A percentile compares a stretch with the other conserved stretches of the same genome.
These are phyloP conservation scores for Globodera ellingtonae DNA, from an alignment of 1,140 invertebrate species.

Conservation along the genomic window DNA sequence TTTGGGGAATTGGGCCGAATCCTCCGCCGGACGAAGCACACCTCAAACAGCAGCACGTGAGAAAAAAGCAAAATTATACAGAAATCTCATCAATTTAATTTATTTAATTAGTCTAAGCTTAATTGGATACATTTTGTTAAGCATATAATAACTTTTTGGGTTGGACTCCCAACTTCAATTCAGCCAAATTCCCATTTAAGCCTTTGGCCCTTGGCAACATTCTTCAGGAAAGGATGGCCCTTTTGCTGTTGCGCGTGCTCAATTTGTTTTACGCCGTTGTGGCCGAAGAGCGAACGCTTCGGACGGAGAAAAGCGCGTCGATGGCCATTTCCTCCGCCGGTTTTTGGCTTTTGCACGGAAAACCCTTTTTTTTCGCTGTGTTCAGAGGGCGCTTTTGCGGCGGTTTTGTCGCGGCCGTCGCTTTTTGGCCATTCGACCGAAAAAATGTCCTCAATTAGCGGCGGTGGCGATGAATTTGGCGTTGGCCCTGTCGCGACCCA, in stretches of 20 bases:
- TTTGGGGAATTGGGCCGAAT: not conserved
- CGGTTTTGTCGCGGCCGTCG: slow-evolving; percentile 10
- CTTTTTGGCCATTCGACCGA: slow-evolving; percentile 1
- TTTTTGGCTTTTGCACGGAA: not conserved
- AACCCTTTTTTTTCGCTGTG: not conserved
- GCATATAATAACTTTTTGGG: too few relatives aligned
- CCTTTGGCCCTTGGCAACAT: slow-evolving; percentile 11
- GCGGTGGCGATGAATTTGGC: not conserved
- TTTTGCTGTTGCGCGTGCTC: slow-evolving; percentile 33
- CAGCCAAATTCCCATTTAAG: not conserved
- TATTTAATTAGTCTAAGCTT: too few relatives aligned
- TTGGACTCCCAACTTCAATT: not conserved
- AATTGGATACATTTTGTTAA: too few relatives aligned
- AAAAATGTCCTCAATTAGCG: not conserved
- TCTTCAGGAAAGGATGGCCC: slow-evolving; percentile 15
- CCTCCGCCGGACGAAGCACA: not conserved
- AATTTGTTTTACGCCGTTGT: slow-evolving; percentile 43
- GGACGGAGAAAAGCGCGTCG: not conserved
- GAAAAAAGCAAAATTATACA: not conserved
- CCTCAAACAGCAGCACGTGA: not conserved
- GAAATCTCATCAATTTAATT: too few relatives aligned
- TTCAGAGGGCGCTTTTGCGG: not conserved
- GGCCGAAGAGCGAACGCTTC: slow-evolving; percentile 35
- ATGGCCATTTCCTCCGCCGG: slow-evolving; percentile 17
- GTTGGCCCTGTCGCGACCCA: not conserved